Conservation (phyloP, 2,113 vertebrate genomes). For the Platichthys flesus region DNA sequence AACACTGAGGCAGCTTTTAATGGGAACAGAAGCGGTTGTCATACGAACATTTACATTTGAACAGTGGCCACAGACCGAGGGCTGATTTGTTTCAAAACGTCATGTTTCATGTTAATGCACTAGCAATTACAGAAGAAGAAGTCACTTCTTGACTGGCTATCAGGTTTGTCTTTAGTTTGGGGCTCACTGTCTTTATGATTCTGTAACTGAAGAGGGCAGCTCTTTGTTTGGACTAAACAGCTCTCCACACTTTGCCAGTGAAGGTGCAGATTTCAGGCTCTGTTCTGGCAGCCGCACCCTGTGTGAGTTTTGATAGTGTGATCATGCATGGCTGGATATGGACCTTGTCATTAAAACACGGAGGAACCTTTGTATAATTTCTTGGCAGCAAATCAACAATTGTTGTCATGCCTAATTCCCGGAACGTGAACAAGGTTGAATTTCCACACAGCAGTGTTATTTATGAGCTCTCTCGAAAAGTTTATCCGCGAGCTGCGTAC, state of each 20-base stretch:
- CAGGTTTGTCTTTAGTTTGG: too few species aligned
- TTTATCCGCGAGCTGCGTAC: neutral
- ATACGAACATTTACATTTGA: too few species aligned
- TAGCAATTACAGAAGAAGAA: too few species aligned
- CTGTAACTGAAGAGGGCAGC: too few species aligned
- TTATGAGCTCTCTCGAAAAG: conserved; percentile 37
- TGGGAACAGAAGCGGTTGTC: too few species aligned
- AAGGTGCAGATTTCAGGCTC: conserved; percentile 39
- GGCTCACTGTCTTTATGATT: neutral
- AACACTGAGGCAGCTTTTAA: too few species aligned
- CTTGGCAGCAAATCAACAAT: conserved; percentile 41
- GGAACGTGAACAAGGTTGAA: conserved; percentile 24
- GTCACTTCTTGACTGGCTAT: too few species aligned
- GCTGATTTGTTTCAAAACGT: too few species aligned
- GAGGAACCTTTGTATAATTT: conserved; percentile 44
- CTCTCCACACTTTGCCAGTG: neutral
- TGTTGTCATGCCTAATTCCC: conserved; percentile 33
- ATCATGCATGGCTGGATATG: conserved; percentile 36
- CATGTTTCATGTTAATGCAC: too few species aligned
- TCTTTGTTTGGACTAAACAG: neutral
- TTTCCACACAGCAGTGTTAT: conserved; percentile 30
- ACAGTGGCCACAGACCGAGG: too few species aligned
- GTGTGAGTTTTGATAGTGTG: conserved; percentile 11
- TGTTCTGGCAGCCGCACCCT: conserved; percentile 14
- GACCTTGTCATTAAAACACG: conserved; percentile 45